Percentiles rank a stretch among this genome's conserved stretches.
Conservation (phyloP, 2,797 vertebrate genomes). For the Siniperca scherzeri region DNA sequence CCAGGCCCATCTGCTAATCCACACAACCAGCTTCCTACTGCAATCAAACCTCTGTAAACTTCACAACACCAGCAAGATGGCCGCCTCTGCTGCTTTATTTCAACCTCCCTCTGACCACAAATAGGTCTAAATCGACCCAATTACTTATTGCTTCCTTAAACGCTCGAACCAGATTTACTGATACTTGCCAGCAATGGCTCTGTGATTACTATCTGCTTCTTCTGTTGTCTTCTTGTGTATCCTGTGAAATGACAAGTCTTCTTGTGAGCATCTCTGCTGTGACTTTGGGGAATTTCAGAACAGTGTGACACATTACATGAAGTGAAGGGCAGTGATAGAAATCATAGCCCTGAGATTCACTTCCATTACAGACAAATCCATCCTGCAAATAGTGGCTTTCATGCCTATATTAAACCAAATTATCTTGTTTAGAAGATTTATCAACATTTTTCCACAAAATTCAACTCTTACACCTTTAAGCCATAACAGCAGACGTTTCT, state of each 20-base stretch:
- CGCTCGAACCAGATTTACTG: conserved; percentile 66
- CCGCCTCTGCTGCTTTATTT: conserved; percentile 82
- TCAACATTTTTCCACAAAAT: conserved; percentile 7
- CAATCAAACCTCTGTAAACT: conserved; percentile 83
- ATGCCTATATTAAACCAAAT: background rate
- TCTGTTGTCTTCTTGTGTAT: conserved; percentile 50
- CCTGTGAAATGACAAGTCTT: conserved; percentile 9
- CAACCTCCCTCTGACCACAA: conserved; percentile 80
- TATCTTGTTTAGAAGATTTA: background rate
- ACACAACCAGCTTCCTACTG: conserved; percentile 76
- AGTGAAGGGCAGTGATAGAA: background rate
- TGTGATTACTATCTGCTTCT: conserved; percentile 55
- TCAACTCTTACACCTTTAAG: background rate
- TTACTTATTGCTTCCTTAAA: conserved; percentile 85
- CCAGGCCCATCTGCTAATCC: conserved; percentile 74
- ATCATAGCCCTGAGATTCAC: background rate
- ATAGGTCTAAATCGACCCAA: conserved; percentile 83
- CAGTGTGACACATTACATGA: background rate
- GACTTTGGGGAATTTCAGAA: background rate
- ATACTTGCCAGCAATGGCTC: conserved; percentile 73
- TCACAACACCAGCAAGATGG: conserved; percentile 68
- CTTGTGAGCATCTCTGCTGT: background rate
- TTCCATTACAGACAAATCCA: background rate
- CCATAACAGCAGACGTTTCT: conserved; percentile 11
- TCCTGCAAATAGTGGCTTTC: background rate